Evolutionary conservation across 2,797 vertebrate species (phyloP).

Genomic region (Eremophila alpestris): DNA sequence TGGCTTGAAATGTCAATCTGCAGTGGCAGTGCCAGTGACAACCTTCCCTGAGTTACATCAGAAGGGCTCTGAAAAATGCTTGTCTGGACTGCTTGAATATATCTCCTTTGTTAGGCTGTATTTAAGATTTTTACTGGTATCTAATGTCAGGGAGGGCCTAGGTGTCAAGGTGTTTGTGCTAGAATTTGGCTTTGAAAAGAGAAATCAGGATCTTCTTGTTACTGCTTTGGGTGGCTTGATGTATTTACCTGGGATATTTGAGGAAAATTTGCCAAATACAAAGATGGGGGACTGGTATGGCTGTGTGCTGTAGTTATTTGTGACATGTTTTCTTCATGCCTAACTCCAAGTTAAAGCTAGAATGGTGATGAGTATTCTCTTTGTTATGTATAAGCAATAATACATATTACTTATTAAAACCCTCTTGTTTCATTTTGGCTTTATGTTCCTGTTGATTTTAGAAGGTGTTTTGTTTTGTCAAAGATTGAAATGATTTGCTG

Average conservation of each 20-base stretch:
- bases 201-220: background rate
- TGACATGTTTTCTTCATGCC: background rate
- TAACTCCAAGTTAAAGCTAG: background rate
- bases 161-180: background rate
- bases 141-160: background rate
- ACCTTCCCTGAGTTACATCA: background rate
- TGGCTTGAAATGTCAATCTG: background rate
- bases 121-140: background rate
- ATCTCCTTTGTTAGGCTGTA: background rate
- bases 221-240: background rate
- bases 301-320: background rate
- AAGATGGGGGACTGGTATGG: background rate
- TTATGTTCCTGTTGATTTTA: background rate
- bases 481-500: background rate
- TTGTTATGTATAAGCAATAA: background rate
- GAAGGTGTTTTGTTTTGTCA: background rate
- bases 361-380: background rate
- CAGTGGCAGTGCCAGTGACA: background rate
- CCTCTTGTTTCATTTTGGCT: conserved; percentile 10
- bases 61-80: background rate
- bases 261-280: background rate
- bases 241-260: background rate
- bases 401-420: background rate
- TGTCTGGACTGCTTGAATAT: background rate
- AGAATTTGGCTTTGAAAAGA: background rate